These are phyloP conservation scores for Corvus hawaiiensis DNA, from an alignment of 2,113 vertebrate genomes.

Conservation along the genomic window DNA sequence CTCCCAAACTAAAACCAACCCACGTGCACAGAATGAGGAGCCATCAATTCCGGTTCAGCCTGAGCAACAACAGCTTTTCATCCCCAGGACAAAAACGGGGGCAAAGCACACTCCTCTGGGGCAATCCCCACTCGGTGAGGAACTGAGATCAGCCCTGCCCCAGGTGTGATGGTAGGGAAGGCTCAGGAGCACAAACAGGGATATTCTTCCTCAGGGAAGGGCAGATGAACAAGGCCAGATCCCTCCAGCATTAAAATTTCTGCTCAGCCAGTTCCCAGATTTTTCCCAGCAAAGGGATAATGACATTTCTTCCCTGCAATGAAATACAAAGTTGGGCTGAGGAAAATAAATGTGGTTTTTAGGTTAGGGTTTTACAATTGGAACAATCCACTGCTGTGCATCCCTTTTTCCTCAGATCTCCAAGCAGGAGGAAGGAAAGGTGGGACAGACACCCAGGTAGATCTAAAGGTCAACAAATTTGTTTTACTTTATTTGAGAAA, in stretches of 20 bases:
- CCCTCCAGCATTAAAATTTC: neutral
- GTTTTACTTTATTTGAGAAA: neutral
- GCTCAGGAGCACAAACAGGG: neutral
- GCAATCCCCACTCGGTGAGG: neutral
- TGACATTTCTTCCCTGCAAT: neutral
- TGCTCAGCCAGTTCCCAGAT: neutral
- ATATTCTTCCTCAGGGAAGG: neutral
- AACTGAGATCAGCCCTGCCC: neutral
- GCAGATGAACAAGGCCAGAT: neutral
- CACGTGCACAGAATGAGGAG: neutral
- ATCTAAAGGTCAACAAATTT: neutral
- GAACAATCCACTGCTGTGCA: neutral
- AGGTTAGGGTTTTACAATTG: neutral
- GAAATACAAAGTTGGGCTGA: neutral
- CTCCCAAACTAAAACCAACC: neutral
- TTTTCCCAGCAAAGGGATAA: neutral
- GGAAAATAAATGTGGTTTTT: neutral
- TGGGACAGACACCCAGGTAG: neutral
- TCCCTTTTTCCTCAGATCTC: neutral
- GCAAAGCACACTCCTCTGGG: neutral
- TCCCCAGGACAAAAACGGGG: neutral
- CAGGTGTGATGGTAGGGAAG: neutral
- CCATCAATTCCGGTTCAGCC: fast-evolving
- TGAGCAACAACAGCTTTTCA: neutral
- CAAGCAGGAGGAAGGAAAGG: neutral